Conservation (phyloP, 2,797 vertebrate genomes). For the Gymnodraco acuticeps region DNA sequence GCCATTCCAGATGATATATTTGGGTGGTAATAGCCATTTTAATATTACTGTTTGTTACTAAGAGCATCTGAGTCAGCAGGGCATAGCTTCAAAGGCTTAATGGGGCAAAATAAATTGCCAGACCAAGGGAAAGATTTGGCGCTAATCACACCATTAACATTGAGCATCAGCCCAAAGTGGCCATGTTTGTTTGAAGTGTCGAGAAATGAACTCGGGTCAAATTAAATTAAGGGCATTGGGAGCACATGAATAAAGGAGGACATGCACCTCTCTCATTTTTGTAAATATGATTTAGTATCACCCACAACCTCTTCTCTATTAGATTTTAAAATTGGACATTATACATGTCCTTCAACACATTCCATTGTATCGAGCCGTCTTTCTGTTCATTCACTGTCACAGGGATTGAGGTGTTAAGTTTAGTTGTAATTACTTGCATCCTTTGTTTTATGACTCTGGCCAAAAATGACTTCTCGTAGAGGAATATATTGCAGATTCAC, state of each 20-base stretch:
- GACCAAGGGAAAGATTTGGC: slow-evolving; percentile 75
- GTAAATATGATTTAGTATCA: slow-evolving; percentile 30
- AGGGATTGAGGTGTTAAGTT: slow-evolving; percentile 33
- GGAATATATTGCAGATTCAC: slow-evolving; percentile 64
- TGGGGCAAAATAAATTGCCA: slow-evolving; percentile 82
- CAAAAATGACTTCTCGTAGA: slow-evolving; percentile 63
- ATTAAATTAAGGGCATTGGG: slow-evolving; percentile 72
- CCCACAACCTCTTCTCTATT: slow-evolving; percentile 36
- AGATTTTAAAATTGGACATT: slow-evolving; percentile 31
- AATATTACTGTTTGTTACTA: slow-evolving; percentile 84
- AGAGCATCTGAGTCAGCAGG: slow-evolving; percentile 83
- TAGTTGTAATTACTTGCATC: slow-evolving; percentile 68
- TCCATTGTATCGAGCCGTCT: slow-evolving; percentile 13
- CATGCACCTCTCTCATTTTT: slow-evolving; percentile 32
- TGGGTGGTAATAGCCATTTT: slow-evolving; percentile 77
- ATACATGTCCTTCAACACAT: slow-evolving; percentile 46
- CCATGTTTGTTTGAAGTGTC: slow-evolving; percentile 77
- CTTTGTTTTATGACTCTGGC: slow-evolving; percentile 66
- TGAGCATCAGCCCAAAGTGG: slow-evolving; percentile 75
- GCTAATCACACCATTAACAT: slow-evolving; percentile 84
- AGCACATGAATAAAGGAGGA: slow-evolving; percentile 46
- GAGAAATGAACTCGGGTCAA: slow-evolving; percentile 73
- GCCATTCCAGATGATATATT: slow-evolving; percentile 79
- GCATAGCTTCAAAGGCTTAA: slow-evolving; percentile 80
- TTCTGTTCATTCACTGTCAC: slow-evolving; percentile 17